Base-by-base conservation (phyloP, 2,113 vertebrate species). In the Andinoacara biseriatus region DNA sequence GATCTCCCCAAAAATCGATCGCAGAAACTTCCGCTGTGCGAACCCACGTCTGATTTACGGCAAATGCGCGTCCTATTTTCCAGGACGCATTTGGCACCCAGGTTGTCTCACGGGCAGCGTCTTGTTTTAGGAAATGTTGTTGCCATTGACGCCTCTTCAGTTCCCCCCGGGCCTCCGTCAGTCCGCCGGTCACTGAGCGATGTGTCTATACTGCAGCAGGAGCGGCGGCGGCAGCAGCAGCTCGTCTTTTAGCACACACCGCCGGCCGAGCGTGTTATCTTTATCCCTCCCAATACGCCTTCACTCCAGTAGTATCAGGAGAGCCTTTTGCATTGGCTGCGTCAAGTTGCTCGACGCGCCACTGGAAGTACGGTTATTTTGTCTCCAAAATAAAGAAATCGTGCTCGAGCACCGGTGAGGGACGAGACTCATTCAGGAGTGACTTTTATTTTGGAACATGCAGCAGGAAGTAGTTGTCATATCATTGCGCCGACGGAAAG, bases 1-100 rank as follows among this genome's bases (percentile, higher is more conserved):
- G 60, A 80, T 60, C 79, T 35, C 61, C 60, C 38, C 8, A 69
- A 80, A 85, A 83, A 82, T 31, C 46, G 76, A 20, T 87, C 58
- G 58, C 75, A 85, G 61, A 93, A 93, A 94, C 92, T 93, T 92
- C 90, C 85, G 78, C 17, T 63, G 78, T 20, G 52, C 43, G 58
- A 74, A 58, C 40, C 63, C 76, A 46, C 35, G 58, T 87, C 22
- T 74, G 33, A 85, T 80, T 84, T n/a, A 86, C 75, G n/a, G 26
- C 63, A 69, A 76, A 86, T 29, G 40, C 65, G 33, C 78, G 87
- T 82, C 84, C 82, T 85, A 88, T 86, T 86, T 83, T 88, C 52
- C 81, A 63, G 83, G 87, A 76, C 89, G 80, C 87, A 83, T 93
- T 62, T 74, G 89, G 86, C 33, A 58, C 58, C 89, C 90, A 89